These are phyloP conservation scores for Trachelus tabidus DNA, from an alignment of 2,888 invertebrate genomes.

Conservation along the genomic window DNA sequence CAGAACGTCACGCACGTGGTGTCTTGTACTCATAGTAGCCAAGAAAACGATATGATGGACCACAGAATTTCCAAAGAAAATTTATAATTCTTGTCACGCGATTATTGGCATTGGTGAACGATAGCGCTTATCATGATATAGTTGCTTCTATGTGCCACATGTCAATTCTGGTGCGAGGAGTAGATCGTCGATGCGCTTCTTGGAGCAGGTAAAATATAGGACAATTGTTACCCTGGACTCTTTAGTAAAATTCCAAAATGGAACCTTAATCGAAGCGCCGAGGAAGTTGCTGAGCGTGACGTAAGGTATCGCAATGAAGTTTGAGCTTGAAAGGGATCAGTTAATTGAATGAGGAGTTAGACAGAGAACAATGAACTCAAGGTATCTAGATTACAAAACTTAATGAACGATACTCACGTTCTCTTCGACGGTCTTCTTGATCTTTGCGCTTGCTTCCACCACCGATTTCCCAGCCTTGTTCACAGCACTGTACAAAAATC, in stretches of 20 bases:
- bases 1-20: background rate
- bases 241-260: background rate
- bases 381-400: background rate
- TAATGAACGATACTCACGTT: conserved; percentile 76
- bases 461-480: conserved; percentile 95
- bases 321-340: background rate
- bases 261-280: background rate
- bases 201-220: background rate
- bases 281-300: background rate
- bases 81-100: background rate
- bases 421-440: conserved; percentile 96
- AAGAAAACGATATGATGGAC: background rate
- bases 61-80: background rate
- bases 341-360: background rate
- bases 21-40: background rate
- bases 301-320: background rate
- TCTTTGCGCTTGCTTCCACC: conserved; percentile 89
- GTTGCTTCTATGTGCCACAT: background rate
- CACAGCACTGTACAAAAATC: conserved; percentile 93
- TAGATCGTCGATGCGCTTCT: background rate
- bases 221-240: background rate
- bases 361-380: background rate
- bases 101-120: background rate
- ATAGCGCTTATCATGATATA: background rate
- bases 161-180: background rate